phyloP scores from a whole-genome alignment of 1,140 invertebrate species.

The Lordiphosa mommai region DNA sequence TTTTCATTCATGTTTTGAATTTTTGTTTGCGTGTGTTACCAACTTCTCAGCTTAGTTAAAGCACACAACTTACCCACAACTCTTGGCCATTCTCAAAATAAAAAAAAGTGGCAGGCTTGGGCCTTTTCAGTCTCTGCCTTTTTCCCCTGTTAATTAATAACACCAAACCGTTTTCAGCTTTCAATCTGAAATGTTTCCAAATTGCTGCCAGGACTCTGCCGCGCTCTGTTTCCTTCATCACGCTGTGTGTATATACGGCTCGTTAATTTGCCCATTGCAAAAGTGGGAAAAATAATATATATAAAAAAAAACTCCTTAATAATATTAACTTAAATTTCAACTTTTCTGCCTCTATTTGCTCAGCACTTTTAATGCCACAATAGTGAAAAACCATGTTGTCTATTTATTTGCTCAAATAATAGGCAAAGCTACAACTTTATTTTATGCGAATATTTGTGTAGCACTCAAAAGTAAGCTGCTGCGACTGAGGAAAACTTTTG shows the following conservation, averaged over 20 bases:
- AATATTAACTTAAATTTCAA: background rate
- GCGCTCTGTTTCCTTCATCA: constrained; percentile 4
- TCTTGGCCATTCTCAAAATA: constrained; percentile 6
- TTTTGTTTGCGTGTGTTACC: too few species aligned
- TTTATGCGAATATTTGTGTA: constrained; percentile 45
- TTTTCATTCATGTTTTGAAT: too few species aligned
- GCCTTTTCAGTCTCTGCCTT: constrained; percentile 16
- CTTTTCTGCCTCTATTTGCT: background rate
- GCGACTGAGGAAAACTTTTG: constrained; percentile 14
- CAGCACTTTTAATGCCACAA: background rate
- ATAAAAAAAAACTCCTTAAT: background rate
- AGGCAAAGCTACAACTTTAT: constrained; percentile 4
- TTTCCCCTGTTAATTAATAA: constrained; percentile 46
- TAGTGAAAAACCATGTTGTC: constrained; percentile 37
- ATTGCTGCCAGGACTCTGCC: constrained; percentile 1
- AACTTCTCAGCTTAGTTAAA: too few species aligned
- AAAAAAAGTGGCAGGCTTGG: constrained; percentile 15
- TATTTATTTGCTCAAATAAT: constrained; percentile 40
- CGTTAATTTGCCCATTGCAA: constrained; percentile 29
- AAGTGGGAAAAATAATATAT: background rate
- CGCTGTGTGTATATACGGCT: constrained; percentile 16
- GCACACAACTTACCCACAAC: too few species aligned
- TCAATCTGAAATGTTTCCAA: background rate
- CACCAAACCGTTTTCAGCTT: constrained; percentile 26
- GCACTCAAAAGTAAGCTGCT: constrained; percentile 36